phyloP scores from a whole-genome alignment of 2,113 vertebrate species.

The Thunnus thynnus region DNA sequence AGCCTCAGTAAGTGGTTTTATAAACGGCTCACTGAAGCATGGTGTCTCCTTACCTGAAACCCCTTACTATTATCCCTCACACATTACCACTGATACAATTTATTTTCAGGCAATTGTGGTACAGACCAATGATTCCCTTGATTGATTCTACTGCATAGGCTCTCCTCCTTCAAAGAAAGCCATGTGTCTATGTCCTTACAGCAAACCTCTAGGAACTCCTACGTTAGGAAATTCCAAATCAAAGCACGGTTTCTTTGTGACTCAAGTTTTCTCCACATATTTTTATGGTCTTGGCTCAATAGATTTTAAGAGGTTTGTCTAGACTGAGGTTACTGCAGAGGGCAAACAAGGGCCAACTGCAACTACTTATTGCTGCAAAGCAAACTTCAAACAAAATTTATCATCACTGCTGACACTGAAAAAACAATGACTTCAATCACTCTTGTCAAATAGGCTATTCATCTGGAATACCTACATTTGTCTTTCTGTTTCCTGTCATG shows the following conservation, averaged over 20 bases:
- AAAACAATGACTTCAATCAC: constrained; percentile 18
- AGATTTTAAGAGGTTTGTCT: constrained; percentile 33
- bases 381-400: constrained; percentile 45
- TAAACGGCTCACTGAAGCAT: constrained; percentile 58
- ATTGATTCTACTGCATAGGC: constrained; percentile 28
- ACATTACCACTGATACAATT: constrained; percentile 64
- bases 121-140: constrained; percentile 41
- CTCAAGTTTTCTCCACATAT: constrained; percentile 27
- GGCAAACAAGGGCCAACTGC: constrained; percentile 22
- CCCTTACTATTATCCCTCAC: constrained; percentile 51
- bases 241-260: constrained; percentile 27
- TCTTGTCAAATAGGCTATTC: constrained; percentile 1
- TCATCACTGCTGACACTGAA: constrained; percentile 15
- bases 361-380: constrained; percentile 2
- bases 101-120: constrained; percentile 48
- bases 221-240: constrained; percentile 51
- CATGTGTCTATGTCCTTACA: constrained; percentile 17
- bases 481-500: neutral
- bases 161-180: constrained; percentile 35
- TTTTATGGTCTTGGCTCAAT: constrained; percentile 25
- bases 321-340: constrained; percentile 38
- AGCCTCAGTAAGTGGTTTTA: constrained; percentile 58
- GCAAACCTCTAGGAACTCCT: constrained; percentile 16
- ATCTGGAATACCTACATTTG: neutral
- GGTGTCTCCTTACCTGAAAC: constrained; percentile 54